Evolutionary conservation across 2,113 vertebrate genomes (phyloP).

Genomic region (Dolichallabes microphthalmus): DNA sequence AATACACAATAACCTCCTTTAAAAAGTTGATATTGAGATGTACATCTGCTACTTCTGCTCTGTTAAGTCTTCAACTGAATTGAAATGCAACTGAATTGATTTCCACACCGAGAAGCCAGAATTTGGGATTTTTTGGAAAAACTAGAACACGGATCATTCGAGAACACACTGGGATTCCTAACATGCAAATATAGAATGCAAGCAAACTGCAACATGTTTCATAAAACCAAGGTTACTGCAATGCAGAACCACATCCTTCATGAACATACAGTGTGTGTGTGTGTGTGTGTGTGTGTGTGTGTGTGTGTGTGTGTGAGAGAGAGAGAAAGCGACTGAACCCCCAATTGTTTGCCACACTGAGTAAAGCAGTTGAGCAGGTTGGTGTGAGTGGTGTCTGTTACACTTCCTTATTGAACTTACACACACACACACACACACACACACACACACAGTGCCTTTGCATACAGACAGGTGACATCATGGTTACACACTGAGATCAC

Average conservation of each 20-base stretch:
- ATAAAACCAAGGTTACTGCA: background rate
- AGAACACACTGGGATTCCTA: background rate
- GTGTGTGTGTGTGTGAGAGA: background rate
- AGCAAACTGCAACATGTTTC: background rate
- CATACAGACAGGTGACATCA: background rate
- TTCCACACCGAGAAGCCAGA: background rate
- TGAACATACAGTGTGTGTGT: background rate
- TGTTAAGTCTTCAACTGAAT: no score
- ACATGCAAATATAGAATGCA: background rate
- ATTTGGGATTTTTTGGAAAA: background rate
- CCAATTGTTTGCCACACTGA: slow-evolving; percentile 64
- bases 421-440: slow-evolving; percentile 53
- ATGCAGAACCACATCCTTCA: slow-evolving; percentile 24
- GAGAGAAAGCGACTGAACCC: background rate
- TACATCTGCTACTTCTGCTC: no score
- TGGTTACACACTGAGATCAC: background rate
- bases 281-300: background rate
- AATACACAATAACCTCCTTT: no score
- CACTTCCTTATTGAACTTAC: slow-evolving; percentile 62
- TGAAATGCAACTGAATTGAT: background rate
- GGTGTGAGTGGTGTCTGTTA: background rate
- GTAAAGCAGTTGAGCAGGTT: slow-evolving; percentile 72
- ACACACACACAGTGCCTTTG: slow-evolving; percentile 19
- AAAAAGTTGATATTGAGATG: no score
- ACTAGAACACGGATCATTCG: background rate